Evolutionary conservation across 2,113 vertebrate genomes (phyloP), one percentile per base, ranked within the genome.

Genomic region (Myocastor coypus): DNA sequence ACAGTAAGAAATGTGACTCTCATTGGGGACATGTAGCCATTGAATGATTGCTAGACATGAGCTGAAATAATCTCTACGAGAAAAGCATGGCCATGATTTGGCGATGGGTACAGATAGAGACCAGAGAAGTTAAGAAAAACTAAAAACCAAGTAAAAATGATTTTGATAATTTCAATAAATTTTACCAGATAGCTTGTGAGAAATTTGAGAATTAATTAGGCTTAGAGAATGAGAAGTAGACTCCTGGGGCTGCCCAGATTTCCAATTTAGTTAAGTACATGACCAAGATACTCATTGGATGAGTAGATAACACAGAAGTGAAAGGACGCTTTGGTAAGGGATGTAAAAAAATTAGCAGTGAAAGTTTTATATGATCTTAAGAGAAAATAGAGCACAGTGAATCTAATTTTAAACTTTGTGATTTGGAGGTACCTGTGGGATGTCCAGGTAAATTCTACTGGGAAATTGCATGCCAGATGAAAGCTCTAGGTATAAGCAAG

Each of bases 221-320:
- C 42, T 83, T 66, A 87, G 13, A 69, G 11, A 92, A 66, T 92
- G 14, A 84, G 55, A 42, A 26, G 28, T 93, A 87, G 37, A 92
- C 20, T n/a, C 30, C 34, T 7, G 1, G 55, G 34, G n/a, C 61
- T 80, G 11, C 42, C 37, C 30, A 92, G 66, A 91, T 89, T 95
- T 95, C 63, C 61, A 92, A 77, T 55, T 69, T 95, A 69, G 42
- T 42, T 91, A 96, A 92, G 34, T 83, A 7, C 20, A 52, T 37
- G 32, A n/a, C 22, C 52, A 28, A 64, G 12, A 69, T 8, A 66
- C 32, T 94, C 17, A 8, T 64, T 10, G 78, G 52, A 73, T 93
- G 40, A 42, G 12, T 73, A 80, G 42, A 32, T 34, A 96, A 59
- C 40, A 69, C 7, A 50, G 26, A 57, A 89, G 19, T 42, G 90